Base-by-base conservation (phyloP, 2,113 vertebrate species). In the Ranitomeya variabilis region DNA sequence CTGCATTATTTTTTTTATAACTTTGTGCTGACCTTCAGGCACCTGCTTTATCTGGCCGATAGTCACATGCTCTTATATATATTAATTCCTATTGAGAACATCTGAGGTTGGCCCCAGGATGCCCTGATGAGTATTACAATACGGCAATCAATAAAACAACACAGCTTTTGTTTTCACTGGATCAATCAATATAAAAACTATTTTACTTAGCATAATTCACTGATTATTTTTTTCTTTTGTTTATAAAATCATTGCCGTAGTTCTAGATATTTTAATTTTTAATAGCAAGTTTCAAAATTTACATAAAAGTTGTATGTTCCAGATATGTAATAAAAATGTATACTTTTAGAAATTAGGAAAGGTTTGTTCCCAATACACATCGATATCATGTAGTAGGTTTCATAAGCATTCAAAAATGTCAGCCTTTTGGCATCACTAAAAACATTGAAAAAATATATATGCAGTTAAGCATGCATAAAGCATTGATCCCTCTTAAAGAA, bases 1-100 rank as follows among this genome's bases (percentile, higher is more conserved):
- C 18, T 84, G 57, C 45, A 83, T 73, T 83, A 74, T 88, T 76
- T 77, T 66, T 45, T 83, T 21, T 51, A 51, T 62, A 76, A 82
- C 80, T 52, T 88, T 64, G 55, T 15, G 26, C 11, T 55, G 60
- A 66, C 80, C 83, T 89, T 89, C 31, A 66, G n/a, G 37, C 21
- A 55, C 59, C 67, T 77, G 45, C n/a, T 18, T 81, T 19, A 73
- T 89, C 45, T 78, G 78, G 37, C 54, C n/a, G 10, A 45, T 15
- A 74, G 45, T 76, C 52, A 81, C 31, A 31, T 51, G 51, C 12
- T 82, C n/a, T 31, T 51, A 87, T 79, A 59, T 60, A 81, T 64
- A 69, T 69, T 57, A 81, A 81, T 73, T 81, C 78, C 1, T 19
- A 81, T 81, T 81, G 12, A 73, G 62, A 60, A 51, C 52, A 71